Evolutionary conservation across 2,797 vertebrate genomes (phyloP).

Genomic region (Heliangelus exortis): DNA sequence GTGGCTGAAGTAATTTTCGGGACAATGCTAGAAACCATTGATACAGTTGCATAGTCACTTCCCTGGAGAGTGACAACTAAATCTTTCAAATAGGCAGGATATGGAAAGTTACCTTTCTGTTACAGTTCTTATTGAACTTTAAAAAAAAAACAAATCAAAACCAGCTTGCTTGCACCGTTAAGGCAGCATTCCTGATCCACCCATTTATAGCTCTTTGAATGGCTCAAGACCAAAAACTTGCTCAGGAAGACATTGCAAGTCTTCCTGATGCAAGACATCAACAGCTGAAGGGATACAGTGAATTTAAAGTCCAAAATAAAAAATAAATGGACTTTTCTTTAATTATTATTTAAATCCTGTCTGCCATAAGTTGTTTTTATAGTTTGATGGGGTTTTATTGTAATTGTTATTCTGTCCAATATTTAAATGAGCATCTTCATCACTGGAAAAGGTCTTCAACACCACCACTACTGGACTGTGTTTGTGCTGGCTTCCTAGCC

Average conservation of each 20-base stretch:
- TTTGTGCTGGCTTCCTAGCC: not conserved
- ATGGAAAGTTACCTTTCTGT: not conserved
- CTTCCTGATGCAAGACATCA: not conserved
- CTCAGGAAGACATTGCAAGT: not conserved
- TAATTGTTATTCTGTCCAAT: not conserved
- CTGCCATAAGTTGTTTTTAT: not conserved
- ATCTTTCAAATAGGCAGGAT: not conserved
- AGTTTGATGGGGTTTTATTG: not conserved
- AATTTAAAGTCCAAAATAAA: not conserved
- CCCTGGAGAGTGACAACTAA: not conserved
- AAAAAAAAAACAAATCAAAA: not conserved
- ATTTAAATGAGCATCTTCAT: not conserved
- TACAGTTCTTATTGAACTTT: not conserved
- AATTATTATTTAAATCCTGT: not conserved
- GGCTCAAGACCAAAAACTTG: not conserved
- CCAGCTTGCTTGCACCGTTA: accelerated
- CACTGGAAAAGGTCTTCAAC: not conserved
- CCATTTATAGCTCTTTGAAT: not conserved
- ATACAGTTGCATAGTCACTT: not conserved
- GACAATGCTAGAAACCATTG: not conserved
- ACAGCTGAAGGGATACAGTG: not conserved
- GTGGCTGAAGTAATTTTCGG: not conserved
- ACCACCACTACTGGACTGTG: accelerated
- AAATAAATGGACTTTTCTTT: not conserved
- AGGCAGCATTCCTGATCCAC: not conserved